A percentile compares a stretch with the other conserved stretches of the same genome.
phyloP scores from a whole-genome alignment of 23 tunicate species.

The Diplosoma virens region DNA sequence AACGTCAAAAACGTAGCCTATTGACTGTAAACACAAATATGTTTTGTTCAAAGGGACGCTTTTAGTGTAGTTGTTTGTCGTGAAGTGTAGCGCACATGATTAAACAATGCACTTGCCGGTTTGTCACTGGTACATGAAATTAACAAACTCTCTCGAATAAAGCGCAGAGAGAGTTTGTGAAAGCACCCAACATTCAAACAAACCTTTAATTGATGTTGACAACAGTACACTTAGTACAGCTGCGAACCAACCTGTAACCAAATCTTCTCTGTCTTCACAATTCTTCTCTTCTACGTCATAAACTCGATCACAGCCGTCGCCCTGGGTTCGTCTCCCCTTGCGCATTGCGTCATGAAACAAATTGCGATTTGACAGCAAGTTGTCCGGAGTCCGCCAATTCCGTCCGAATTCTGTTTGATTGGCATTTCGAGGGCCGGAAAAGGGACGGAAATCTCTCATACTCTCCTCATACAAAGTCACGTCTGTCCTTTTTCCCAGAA shows the following conservation, averaged over 20 bases:
- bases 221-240: too few relatives aligned
- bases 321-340: constrained; percentile 31
- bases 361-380: constrained; percentile 37
- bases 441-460: constrained; percentile 19
- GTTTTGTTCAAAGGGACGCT: too few relatives aligned
- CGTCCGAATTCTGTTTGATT: constrained; percentile 37
- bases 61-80: too few relatives aligned
- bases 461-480: constrained; percentile 8
- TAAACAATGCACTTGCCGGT: too few relatives aligned
- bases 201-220: too few relatives aligned
- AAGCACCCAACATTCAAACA: too few relatives aligned
- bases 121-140: too few relatives aligned
- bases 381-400: constrained; percentile 41
- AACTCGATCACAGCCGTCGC: constrained; percentile 51
- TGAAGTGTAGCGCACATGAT: too few relatives aligned
- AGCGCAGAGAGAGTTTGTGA: too few relatives aligned
- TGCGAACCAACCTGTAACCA: constrained; percentile 36
- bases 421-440: constrained; percentile 38
- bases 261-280: not conserved
- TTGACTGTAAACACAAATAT: too few relatives aligned
- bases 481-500: constrained; percentile 39
- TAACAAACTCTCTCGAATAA: too few relatives aligned
- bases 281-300: not conserved
- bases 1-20: too few relatives aligned
- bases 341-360: constrained; percentile 1